Evolutionary conservation across 2,888 invertebrate species (phyloP), one percentile per base, ranked within the genome.

Genomic region (Leptinotarsa peninsularis): DNA sequence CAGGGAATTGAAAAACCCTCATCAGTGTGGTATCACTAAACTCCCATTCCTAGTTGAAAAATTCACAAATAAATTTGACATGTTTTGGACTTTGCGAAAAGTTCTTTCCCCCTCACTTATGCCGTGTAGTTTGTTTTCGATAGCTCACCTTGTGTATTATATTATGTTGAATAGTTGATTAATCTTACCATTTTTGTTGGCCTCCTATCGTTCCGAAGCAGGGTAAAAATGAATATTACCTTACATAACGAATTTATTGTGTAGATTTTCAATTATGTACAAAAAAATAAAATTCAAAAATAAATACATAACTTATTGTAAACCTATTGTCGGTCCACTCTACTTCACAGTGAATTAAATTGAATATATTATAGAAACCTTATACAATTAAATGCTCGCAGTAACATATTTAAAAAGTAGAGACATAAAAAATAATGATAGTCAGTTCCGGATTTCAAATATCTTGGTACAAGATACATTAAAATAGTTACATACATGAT

Each of bases 401-500:
- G 56, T 56, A 58, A 49, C n/a, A 56, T 71, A 63, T 70, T 70
- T 72, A 73, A 72, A 79, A 77, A 78, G 78, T 80, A 77, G 73
- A 73, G 71, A 66, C 73, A 77, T 72, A 74, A 73, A 77, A 78
- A 80, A 73, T 72, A 78, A 81, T 79, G 80, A 83, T 83, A 80
- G 81, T 82, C 82, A 82, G 82, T 83, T 82, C 82, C 74, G 76
- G 78, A 80, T 75, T 52, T 68, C 50, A 50, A 73, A 74, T 81
- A 82, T 81, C 83, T 83, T 83, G 82, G 81, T 83, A 82, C 83
- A 83, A 84, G 82, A 84, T 80, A 82, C 76, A 78, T 72, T 67
- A 73, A 71, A 74, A 58, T 58, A 78, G 69, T 76, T 73, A 79
- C 78, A 79, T 76, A 72, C 74, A 76, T 70, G 66, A 72, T 76